Evolutionary conservation across 2,113 vertebrate genomes (phyloP).

Genomic region (Mola mola): DNA sequence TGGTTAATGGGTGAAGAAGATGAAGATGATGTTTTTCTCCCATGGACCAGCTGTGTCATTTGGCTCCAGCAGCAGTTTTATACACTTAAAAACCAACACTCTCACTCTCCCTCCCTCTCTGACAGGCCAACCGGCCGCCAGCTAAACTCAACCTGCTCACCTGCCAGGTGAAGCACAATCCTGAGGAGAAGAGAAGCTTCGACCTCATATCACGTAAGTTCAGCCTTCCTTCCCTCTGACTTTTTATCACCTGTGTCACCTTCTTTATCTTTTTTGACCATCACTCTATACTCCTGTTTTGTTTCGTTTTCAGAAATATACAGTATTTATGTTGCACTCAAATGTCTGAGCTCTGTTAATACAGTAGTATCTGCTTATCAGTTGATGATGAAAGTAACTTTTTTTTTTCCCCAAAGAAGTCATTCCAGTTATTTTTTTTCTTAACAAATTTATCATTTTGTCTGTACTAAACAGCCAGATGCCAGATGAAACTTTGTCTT

Average conservation of each 20-base stretch:
- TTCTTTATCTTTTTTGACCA: conserved; percentile 2
- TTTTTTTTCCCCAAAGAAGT: no score
- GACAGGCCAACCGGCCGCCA: conserved; percentile 94
- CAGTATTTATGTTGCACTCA: no score
- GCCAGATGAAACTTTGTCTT: no score
- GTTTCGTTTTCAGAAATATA: no score
- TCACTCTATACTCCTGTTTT: no score
- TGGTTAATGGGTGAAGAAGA: no score
- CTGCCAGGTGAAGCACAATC: conserved; percentile 98
- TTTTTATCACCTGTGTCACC: neutral
- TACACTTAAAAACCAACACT: conserved; percentile 20
- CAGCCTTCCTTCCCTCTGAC: neutral
- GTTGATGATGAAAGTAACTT: no score
- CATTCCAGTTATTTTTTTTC: no score
- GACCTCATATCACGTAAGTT: conserved; percentile 98
- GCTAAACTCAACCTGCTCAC: conserved; percentile 99
- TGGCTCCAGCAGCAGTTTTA: conserved; percentile 20
- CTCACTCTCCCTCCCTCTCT: conserved; percentile 8
- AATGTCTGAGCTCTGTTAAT: no score
- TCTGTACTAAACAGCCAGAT: no score
- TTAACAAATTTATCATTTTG: no score
- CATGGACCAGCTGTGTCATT: conserved; percentile 34
- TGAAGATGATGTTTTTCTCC: neutral
- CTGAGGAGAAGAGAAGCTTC: conserved; percentile 98
- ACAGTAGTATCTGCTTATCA: no score